Evolutionary conservation across 2,113 vertebrate species (phyloP), one percentile per base, ranked within the genome.

Genomic region (Trachemys scripta): DNA sequence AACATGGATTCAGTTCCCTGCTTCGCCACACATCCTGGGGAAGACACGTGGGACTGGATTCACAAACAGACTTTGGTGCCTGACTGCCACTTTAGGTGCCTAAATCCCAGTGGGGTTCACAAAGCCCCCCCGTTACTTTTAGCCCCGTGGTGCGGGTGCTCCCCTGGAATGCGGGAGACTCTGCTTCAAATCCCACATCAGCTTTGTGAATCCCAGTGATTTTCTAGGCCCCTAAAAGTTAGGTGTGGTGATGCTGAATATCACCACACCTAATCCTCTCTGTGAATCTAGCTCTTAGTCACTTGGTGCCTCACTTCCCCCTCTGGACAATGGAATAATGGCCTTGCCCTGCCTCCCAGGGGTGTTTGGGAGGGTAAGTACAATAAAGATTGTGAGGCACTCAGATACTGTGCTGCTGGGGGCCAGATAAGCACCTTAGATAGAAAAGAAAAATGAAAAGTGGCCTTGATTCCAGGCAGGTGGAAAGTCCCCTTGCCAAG

Each of bases 381-480:
- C 25, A 45, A 10, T 45, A 42, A 42, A 82, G 38, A 6, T 9
- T 54, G 31, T 76, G 62, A 86, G 89, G 31, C 54, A 10, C 8
- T 85, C 49, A 45, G 57, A 19, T 3, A 0, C 2, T 56, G 0
- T 59, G 6, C 16, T 2, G 42, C 17, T 49, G 13, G 38, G 80
- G 27, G 45, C 22, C 12, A 24, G 54, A 69, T 3, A 57, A 20
- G n/a, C 19, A 10, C 4, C 9, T 72, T 72, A 22, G 17, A 42
- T 1, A 85, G 62, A 78, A 78, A 84, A 50, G 87, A 93, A 42
- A 10, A 82, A 2, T 22, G n/a, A 17, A 72, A 27, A 62, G 17
- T 86, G 62, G 12, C 35, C 22, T 83, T 3, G 45, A 47, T 90
- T 94, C 9, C 2, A 92, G 56, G 10, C 8, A 92, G 45, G 86